Evolutionary conservation across 2,888 invertebrate genomes (phyloP).

Genomic region (Pseudanteris insignis): DNA sequence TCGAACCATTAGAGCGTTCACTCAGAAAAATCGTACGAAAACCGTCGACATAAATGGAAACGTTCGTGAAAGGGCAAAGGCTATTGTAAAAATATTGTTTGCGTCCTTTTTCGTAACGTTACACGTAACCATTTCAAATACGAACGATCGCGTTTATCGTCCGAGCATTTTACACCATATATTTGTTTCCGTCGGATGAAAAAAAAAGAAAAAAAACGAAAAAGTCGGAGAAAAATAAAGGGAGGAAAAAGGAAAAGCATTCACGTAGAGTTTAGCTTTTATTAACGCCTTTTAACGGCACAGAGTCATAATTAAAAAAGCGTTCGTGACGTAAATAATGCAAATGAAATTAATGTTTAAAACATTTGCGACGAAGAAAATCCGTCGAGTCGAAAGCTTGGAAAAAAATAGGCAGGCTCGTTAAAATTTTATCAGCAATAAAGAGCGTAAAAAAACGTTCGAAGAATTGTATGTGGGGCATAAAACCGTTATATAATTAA

Average conservation of each 20-base stretch:
- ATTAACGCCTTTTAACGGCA: not conserved
- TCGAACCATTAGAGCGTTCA: slow-evolving; percentile 11
- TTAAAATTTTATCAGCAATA: slow-evolving; percentile 35
- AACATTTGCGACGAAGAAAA: slow-evolving; percentile 11
- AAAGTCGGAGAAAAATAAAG: not conserved
- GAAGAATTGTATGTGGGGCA: slow-evolving; percentile 26
- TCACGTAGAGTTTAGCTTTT: no score
- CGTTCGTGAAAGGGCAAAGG: not conserved
- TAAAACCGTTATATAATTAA: slow-evolving; percentile 40
- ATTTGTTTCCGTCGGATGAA: not conserved
- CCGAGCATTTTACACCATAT: no score
- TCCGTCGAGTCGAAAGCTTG: slow-evolving; percentile 19
- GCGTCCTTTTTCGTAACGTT: slow-evolving; percentile 3
- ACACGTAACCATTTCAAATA: not conserved
- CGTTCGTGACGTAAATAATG: slow-evolving; percentile 3
- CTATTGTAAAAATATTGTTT: slow-evolving; percentile 7
- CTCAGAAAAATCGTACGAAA: slow-evolving; percentile 2
- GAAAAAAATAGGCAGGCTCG: slow-evolving; percentile 22
- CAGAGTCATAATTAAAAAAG: slow-evolving; percentile 5
- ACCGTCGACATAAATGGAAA: slow-evolving; percentile 2
- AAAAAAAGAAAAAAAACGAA: not conserved
- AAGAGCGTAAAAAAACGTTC: slow-evolving; percentile 22
- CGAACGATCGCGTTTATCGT: no score
- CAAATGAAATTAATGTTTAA: slow-evolving; percentile 9
- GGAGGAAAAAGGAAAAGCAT: no score